These are phyloP conservation scores for Meteorus sp. DNA, from an alignment of 1,140 invertebrate species.

Conservation along the genomic window DNA sequence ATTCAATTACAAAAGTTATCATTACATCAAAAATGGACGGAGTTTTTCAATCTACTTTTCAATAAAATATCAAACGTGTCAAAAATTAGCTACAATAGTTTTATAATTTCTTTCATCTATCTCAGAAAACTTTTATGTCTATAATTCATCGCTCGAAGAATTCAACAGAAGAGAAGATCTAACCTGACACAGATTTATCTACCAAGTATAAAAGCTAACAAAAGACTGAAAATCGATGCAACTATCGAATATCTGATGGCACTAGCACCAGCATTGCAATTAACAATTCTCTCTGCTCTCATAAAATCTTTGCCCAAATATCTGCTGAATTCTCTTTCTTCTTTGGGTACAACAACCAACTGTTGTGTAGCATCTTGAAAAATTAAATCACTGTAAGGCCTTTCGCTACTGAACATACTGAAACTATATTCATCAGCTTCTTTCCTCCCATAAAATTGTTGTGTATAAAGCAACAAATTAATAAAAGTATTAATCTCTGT, in stretches of 20 bases:
- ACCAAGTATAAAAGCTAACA: neutral
- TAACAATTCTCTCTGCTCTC: conserved; percentile 74
- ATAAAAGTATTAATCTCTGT: conserved; percentile 82
- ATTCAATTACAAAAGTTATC: too few species aligned
- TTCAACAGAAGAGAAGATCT: too few species aligned
- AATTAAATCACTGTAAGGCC: conserved; percentile 83
- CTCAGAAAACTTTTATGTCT: too few species aligned
- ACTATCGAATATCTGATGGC: conserved; percentile 39
- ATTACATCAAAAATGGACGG: too few species aligned
- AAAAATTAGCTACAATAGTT: too few species aligned
- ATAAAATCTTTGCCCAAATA: conserved; percentile 79
- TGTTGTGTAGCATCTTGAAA: conserved; percentile 91
- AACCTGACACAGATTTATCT: too few species aligned
- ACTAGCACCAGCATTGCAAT: conserved; percentile 68
- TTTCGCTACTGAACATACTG: conserved; percentile 83
- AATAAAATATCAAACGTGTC: too few species aligned
- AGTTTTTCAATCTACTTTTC: too few species aligned
- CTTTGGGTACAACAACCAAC: conserved; percentile 68
- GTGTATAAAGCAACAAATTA: conserved; percentile 87
- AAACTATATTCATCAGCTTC: conserved; percentile 85
- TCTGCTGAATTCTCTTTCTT: conserved; percentile 66
- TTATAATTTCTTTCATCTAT: too few species aligned
- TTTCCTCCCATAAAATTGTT: conserved; percentile 86
- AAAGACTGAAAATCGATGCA: conserved; percentile 24
- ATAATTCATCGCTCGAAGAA: too few species aligned